Conservation (phyloP, 2,888 invertebrate species). For the Aphidius colemani region DNA sequence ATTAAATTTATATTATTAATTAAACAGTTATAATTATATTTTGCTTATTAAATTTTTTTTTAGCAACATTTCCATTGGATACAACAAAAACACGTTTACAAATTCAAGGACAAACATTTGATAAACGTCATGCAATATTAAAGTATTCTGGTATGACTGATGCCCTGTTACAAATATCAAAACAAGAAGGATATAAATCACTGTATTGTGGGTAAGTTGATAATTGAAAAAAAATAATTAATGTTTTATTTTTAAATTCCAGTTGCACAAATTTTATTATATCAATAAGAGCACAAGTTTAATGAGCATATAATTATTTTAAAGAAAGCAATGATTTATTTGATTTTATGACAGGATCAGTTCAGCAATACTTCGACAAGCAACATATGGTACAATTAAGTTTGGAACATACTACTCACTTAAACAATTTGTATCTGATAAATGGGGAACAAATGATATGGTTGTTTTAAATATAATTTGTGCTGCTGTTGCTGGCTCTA, state of each 20-base stretch:
- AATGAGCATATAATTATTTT: background rate
- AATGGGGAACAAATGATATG: constrained; percentile 57
- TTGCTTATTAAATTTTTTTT: constrained; percentile 29
- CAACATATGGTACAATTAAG: constrained; percentile 95
- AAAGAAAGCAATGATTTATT: no score
- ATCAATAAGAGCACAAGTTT: constrained; percentile 2
- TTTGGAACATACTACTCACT: constrained; percentile 94
- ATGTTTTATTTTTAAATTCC: background rate
- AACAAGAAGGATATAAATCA: constrained; percentile 84
- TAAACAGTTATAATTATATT: background rate
- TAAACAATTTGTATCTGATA: constrained; percentile 64
- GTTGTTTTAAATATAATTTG: constrained; percentile 72
- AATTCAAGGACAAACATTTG: constrained; percentile 89
- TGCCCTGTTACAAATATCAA: constrained; percentile 83
- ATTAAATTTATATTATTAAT: constrained; percentile 24
- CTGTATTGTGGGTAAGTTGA: constrained; percentile 80
- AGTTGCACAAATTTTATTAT: background rate
- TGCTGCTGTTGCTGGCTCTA: constrained; percentile 84
- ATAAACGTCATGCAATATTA: constrained; percentile 73
- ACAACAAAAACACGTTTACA: constrained; percentile 93
- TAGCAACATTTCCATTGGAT: constrained; percentile 96
- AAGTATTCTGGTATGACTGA: constrained; percentile 91
- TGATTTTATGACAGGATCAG: constrained; percentile 70
- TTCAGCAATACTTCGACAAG: constrained; percentile 90
- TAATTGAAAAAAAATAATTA: constrained; percentile 6